A percentile compares a stretch with the other conserved stretches of the same genome.
phyloP scores from a whole-genome alignment of 2,113 vertebrate species.

The Myiopsitta monachus region DNA sequence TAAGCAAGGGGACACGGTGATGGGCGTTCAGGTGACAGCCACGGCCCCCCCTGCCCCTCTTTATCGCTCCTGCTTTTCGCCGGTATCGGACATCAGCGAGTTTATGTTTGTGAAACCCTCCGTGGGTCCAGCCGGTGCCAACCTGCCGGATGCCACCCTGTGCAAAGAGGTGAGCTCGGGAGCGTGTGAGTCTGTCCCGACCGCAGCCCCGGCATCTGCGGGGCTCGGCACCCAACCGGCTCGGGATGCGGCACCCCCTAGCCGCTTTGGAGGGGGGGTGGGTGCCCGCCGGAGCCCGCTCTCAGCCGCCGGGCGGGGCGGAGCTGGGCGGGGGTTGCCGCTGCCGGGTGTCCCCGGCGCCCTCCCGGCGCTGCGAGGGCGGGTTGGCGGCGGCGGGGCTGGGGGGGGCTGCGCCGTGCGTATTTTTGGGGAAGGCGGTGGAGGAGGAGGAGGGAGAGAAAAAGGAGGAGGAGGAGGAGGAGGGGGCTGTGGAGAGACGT shows the following conservation, averaged over 20 bases:
- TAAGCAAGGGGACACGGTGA: constrained; percentile 68
- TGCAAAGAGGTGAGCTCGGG: constrained; percentile 68
- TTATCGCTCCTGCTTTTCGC: constrained; percentile 83
- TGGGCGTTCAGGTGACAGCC: constrained; percentile 70
- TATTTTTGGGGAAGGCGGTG: constrained; percentile 34
- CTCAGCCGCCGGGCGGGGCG: neutral
- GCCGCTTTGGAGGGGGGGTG: neutral
- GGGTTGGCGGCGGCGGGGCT: neutral
- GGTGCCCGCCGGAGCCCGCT: neutral
- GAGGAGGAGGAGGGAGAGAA: neutral
- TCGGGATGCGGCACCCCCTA: neutral
- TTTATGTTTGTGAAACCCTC: constrained; percentile 82
- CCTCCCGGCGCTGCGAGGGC: neutral
- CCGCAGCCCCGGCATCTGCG: neutral
- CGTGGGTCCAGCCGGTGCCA: neutral
- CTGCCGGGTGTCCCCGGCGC: constrained; percentile 8
- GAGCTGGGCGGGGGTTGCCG: neutral
- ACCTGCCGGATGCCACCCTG: constrained; percentile 21
- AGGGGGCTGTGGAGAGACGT: constrained; percentile 33
- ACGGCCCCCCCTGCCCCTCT: constrained; percentile 76
- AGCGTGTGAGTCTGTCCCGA: neutral
- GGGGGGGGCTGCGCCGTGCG: neutral
- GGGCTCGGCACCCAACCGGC: neutral
- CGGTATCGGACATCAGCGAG: constrained; percentile 84
- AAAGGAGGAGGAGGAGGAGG: neutral